Evolutionary conservation across 2,797 vertebrate species (phyloP).

Genomic region (Lepidocolaptes lacrymiger): DNA sequence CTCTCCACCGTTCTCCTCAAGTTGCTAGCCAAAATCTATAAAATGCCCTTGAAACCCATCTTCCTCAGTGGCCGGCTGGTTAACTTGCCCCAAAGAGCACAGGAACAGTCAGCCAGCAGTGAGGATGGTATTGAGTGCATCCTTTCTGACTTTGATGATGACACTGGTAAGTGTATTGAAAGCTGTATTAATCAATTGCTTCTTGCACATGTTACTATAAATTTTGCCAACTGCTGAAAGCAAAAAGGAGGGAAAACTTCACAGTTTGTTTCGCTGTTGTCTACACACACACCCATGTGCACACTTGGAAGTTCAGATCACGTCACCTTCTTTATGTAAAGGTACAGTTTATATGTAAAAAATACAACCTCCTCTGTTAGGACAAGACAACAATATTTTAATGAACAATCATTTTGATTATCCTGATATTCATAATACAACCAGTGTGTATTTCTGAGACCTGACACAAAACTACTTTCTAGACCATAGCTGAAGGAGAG

Average conservation of each 20-base stretch:
- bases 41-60: conserved; percentile 94
- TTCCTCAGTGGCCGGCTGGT: conserved; percentile 90
- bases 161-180: conserved; percentile 83
- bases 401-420: neutral
- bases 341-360: neutral
- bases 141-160: conserved; percentile 93
- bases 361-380: neutral
- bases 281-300: rapidly evolving
- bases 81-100: conserved; percentile 84
- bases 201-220: neutral
- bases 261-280: neutral
- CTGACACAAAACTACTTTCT: neutral
- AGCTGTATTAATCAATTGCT: neutral
- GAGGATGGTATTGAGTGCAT: conserved; percentile 92
- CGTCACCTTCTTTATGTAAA: neutral
- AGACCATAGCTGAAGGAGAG: neutral
- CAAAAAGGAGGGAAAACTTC: neutral
- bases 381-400: neutral
- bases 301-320: neutral
- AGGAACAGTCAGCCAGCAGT: conserved; percentile 88
- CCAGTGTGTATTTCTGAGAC: neutral
- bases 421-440: neutral
- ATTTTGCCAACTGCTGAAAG: neutral
- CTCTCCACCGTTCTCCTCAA: conserved; percentile 30
- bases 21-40: conserved; percentile 96